Percentiles rank a stretch among this genome's conserved stretches.
These are phyloP conservation scores for Hemicrepidius hirtus DNA, from an alignment of 2,888 invertebrate species.

Conservation along the genomic window DNA sequence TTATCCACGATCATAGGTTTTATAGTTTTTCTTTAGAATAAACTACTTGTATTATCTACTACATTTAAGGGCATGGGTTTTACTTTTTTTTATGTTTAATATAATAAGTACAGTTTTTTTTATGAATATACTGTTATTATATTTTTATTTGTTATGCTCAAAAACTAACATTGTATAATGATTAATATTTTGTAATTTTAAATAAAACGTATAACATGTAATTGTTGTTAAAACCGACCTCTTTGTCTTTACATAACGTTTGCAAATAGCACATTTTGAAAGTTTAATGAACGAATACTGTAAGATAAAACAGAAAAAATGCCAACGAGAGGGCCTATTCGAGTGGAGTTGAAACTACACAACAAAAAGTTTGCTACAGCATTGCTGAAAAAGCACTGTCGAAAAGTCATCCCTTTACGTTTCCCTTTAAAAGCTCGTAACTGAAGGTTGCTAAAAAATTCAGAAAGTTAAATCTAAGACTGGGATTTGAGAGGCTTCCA, in stretches of 20 bases:
- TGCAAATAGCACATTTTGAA: background rate
- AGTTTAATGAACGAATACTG: slow-evolving; percentile 24
- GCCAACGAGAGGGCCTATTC: background rate
- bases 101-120: no score
- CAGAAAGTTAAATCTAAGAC: slow-evolving; percentile 22
- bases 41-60: slow-evolving; percentile 3
- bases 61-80: background rate
- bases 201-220: no score
- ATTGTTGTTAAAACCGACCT: no score
- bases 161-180: no score
- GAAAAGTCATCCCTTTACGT: background rate
- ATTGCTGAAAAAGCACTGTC: slow-evolving; percentile 6
- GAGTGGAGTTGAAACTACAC: slow-evolving; percentile 13
- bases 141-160: no score
- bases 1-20: slow-evolving; percentile 19
- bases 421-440: slow-evolving; percentile 2
- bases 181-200: no score
- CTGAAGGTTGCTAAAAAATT: slow-evolving; percentile 15
- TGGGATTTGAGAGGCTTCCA: background rate
- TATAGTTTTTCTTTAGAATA: slow-evolving; percentile 15
- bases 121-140: no score
- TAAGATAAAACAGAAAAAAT: slow-evolving; percentile 16
- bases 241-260: background rate
- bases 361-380: slow-evolving; percentile 7
- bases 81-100: background rate